A percentile compares a stretch with the other conserved stretches of the same genome.
Conservation (phyloP, 2,113 vertebrate species). For the Rhizomys pruinosus region DNA sequence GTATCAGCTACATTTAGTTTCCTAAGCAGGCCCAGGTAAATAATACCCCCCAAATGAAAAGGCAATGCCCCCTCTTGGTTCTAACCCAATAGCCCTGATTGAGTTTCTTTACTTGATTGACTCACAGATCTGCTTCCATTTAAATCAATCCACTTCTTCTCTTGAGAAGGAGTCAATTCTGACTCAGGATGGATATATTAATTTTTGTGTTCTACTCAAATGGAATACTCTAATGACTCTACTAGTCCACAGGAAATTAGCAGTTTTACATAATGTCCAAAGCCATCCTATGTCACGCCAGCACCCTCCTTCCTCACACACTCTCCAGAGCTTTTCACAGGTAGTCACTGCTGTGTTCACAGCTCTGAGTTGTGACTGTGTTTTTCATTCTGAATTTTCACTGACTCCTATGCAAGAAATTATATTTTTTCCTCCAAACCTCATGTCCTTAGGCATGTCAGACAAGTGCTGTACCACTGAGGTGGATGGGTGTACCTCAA, state of each 20-base stretch:
- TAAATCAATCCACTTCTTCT: background rate
- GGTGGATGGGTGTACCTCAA: no score
- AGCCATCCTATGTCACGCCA: background rate
- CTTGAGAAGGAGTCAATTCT: background rate
- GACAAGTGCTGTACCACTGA: background rate
- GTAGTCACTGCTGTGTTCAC: background rate
- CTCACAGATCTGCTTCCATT: background rate
- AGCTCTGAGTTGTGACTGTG: background rate
- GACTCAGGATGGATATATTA: background rate
- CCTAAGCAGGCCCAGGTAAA: background rate
- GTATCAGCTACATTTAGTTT: background rate
- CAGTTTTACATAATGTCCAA: background rate
- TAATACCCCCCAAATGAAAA: background rate
- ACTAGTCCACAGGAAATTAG: background rate
- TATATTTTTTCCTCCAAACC: background rate
- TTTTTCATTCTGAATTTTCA: conserved; percentile 2
- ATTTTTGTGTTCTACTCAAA: background rate
- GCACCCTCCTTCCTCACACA: background rate
- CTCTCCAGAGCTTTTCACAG: background rate
- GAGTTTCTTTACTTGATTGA: background rate
- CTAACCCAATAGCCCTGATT: background rate
- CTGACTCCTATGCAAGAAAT: background rate
- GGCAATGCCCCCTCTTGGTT: background rate
- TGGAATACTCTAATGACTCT: background rate
- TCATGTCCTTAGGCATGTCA: background rate